These are phyloP conservation scores for Endomychus coccineus DNA, from an alignment of 2,888 invertebrate species.

Conservation along the genomic window DNA sequence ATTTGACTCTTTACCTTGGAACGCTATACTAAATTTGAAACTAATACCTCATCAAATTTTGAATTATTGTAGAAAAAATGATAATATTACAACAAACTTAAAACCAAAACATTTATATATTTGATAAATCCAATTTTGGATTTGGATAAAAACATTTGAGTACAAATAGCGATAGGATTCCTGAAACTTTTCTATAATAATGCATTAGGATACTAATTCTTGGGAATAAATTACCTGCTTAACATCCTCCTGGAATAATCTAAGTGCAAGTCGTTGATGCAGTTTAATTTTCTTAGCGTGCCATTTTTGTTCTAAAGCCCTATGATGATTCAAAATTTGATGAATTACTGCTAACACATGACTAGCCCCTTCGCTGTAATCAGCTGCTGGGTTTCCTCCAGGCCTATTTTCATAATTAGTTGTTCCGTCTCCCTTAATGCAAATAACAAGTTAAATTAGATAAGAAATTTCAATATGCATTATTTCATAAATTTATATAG, in stretches of 20 bases:
- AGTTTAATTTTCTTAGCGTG: conserved; percentile 91
- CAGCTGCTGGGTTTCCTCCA: conserved; percentile 81
- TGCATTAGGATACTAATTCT: no score
- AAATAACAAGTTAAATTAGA: not conserved
- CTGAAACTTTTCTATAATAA: no score
- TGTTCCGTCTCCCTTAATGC: conserved; percentile 43
- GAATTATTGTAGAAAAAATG: no score
- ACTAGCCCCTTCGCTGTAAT: conserved; percentile 94
- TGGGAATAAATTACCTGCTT: conserved; percentile 84
- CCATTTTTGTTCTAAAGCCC: conserved; percentile 90
- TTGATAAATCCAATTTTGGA: no score
- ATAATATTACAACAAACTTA: no score
- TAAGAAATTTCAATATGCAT: no score
- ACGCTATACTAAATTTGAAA: no score
- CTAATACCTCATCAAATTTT: no score
- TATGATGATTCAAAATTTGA: conserved; percentile 91
- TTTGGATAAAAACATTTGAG: no score
- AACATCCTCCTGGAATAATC: conserved; percentile 94
- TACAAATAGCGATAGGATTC: no score
- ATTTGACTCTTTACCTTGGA: no score
- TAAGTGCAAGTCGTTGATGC: conserved; percentile 86
- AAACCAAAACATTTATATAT: no score
- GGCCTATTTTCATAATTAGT: conserved; percentile 50
- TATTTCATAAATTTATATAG: not conserved
- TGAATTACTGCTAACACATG: conserved; percentile 95